Conservation (phyloP, 1,140 invertebrate species). For the Limonius californicus region DNA sequence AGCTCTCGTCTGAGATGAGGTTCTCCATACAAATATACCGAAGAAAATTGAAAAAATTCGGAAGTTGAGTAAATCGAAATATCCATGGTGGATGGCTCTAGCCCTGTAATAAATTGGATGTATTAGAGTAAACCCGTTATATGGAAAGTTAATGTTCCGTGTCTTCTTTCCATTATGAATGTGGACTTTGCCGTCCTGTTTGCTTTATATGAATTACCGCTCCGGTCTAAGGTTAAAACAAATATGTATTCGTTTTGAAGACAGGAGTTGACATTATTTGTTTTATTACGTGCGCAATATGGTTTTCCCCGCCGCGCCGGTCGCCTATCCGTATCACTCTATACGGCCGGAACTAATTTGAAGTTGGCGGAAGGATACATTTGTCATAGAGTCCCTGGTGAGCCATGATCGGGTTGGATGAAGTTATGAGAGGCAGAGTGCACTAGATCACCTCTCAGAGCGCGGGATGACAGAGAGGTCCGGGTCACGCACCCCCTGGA, state of each 20-base stretch:
- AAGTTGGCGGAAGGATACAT: constrained; percentile 50
- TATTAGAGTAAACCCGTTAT: not conserved
- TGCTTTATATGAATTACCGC: constrained; percentile 12
- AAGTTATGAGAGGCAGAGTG: constrained; percentile 49
- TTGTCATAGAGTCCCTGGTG: constrained; percentile 49
- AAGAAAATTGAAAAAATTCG: too few relatives aligned
- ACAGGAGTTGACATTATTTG: constrained; percentile 43
- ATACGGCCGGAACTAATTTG: constrained; percentile 40
- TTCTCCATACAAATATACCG: too few relatives aligned
- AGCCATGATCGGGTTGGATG: constrained; percentile 50
- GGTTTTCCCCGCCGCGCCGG: constrained; percentile 22
- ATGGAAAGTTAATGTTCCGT: constrained; percentile 5
- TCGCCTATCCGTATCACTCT: constrained; percentile 35
- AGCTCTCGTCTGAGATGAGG: too few relatives aligned
- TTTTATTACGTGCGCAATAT: constrained; percentile 46
- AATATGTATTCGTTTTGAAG: constrained; percentile 38
- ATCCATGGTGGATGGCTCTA: too few relatives aligned
- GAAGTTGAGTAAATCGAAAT: too few relatives aligned
- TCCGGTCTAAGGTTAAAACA: constrained; percentile 22
- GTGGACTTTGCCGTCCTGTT: constrained; percentile 11
- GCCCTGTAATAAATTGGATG: not conserved
- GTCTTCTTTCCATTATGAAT: constrained; percentile 10
- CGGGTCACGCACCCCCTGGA: constrained; percentile 28
- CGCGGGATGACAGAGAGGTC: constrained; percentile 33
- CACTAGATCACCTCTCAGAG: constrained; percentile 38